Percentiles rank a stretch among this genome's conserved stretches.
These are phyloP conservation scores for Galagoides demidoff DNA, from an alignment of 2,797 vertebrate species.

Conservation along the genomic window DNA sequence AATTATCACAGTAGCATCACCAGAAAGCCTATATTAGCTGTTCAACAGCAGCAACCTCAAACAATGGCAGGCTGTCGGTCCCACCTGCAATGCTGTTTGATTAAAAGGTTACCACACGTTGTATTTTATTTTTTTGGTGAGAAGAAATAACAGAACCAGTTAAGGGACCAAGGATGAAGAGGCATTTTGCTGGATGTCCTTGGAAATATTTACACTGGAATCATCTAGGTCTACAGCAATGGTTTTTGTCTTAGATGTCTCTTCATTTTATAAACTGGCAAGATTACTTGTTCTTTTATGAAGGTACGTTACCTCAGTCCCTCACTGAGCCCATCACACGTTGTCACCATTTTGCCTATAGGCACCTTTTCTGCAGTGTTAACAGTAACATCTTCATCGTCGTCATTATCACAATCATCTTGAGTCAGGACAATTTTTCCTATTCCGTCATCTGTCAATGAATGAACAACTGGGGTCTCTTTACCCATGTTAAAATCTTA, in stretches of 20 bases:
- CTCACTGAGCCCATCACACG: background rate
- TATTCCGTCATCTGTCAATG: background rate
- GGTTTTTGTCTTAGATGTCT: background rate
- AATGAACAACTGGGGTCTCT: background rate
- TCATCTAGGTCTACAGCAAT: background rate
- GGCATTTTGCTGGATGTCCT: background rate
- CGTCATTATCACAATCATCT: background rate
- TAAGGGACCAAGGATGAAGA: background rate
- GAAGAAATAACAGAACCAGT: background rate
- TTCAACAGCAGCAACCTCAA: background rate
- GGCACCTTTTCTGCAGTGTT: background rate
- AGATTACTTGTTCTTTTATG: background rate
- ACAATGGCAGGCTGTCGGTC: background rate
- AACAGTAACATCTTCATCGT: background rate
- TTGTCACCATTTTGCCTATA: background rate
- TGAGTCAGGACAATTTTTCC: background rate
- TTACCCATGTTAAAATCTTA: background rate
- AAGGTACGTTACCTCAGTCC: background rate
- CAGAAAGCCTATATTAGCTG: background rate
- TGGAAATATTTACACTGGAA: background rate
- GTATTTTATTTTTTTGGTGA: background rate
- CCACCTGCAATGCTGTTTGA: background rate
- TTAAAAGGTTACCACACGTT: background rate
- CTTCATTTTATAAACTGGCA: background rate
- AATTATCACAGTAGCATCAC: background rate